Percentiles rank a stretch among this genome's conserved stretches.
Conservation (phyloP, 2,888 invertebrate species). For the Diaprepes abbreviatus region DNA sequence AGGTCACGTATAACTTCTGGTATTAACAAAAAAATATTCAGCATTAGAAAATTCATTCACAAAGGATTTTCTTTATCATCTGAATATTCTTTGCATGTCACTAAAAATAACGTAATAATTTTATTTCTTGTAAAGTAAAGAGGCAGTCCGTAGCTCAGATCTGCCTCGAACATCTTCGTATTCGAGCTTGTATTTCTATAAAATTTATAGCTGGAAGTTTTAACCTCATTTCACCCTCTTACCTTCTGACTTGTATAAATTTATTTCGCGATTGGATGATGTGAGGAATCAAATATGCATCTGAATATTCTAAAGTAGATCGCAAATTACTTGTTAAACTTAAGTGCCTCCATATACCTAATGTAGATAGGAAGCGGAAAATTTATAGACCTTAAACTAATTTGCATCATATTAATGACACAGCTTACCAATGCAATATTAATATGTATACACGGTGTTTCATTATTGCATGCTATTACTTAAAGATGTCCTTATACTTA, state of each 20-base stretch:
- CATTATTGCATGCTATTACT: too few species aligned
- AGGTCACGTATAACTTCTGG: too few species aligned
- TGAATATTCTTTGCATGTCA: not conserved
- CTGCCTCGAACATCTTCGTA: not conserved
- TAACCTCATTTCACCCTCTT: not conserved
- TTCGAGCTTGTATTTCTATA: not conserved
- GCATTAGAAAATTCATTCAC: too few species aligned
- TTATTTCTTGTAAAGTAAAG: not conserved
- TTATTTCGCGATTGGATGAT: not conserved
- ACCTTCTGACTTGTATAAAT: not conserved
- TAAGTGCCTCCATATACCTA: not conserved
- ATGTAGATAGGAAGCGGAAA: too few species aligned
- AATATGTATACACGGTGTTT: too few species aligned
- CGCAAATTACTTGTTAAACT: not conserved
- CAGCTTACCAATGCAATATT: too few species aligned
- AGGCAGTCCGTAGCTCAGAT: not conserved
- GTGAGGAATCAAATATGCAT: not conserved
- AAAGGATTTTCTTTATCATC: too few species aligned
- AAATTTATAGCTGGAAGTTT: not conserved
- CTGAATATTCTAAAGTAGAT: not conserved
- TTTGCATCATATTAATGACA: too few species aligned
- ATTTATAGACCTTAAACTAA: too few species aligned
- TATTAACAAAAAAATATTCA: too few species aligned
- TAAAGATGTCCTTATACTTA: too few species aligned
- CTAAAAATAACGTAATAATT: constrained; percentile 3